Conservation (phyloP, 2,888 invertebrate species). For the Bellardia bayeri region DNA sequence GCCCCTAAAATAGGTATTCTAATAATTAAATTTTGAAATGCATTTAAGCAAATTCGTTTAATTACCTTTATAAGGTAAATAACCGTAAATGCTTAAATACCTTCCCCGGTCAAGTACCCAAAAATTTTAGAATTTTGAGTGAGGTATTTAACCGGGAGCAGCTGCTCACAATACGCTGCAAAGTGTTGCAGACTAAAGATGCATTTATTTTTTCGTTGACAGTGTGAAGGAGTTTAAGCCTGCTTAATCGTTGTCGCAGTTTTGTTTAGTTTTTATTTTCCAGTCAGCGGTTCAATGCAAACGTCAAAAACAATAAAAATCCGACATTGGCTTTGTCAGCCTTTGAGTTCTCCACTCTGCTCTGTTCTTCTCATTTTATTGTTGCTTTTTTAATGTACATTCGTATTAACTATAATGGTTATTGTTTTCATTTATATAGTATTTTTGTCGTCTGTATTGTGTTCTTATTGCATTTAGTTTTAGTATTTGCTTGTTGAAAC, state of each 20-base stretch:
- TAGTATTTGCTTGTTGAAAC: conserved; percentile 52
- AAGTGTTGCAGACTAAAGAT: neutral
- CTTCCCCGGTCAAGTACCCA: too few relatives aligned
- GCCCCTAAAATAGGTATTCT: too few relatives aligned
- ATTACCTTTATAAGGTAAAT: too few relatives aligned
- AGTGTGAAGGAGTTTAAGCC: conserved; percentile 19
- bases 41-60: too few relatives aligned
- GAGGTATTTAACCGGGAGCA: too few relatives aligned
- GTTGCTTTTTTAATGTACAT: neutral
- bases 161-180: neutral
- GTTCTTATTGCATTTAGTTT: conserved; percentile 20
- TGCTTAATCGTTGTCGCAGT: conserved; percentile 6
- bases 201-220: neutral
- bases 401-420: conserved; percentile 15
- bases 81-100: too few relatives aligned
- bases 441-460: conserved; percentile 35
- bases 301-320: conserved; percentile 66
- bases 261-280: conserved; percentile 14
- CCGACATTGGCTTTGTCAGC: conserved; percentile 60
- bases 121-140: too few relatives aligned
- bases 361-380: conserved; percentile 33
- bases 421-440: conserved; percentile 45
- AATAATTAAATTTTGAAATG: too few relatives aligned
- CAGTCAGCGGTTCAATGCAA: conserved; percentile 32
- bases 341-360: conserved; percentile 18